These are phyloP conservation scores for Magallana nippona DNA, from an alignment of 2,888 invertebrate species.

Conservation along the genomic window DNA sequence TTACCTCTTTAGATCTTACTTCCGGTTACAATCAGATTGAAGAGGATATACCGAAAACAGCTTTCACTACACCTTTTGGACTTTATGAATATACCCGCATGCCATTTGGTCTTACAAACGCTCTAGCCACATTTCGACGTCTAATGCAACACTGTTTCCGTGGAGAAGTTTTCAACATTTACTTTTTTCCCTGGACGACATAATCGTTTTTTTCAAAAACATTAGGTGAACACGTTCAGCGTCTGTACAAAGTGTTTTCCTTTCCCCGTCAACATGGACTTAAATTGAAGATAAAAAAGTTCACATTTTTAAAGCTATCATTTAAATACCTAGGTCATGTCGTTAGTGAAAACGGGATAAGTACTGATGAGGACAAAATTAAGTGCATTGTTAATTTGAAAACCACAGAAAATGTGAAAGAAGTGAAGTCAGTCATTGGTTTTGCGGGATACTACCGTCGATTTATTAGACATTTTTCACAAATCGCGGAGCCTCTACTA, in stretches of 20 bases:
- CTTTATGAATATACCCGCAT: constrained; percentile 48
- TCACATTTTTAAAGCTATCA: background rate
- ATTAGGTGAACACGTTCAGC: constrained; percentile 36
- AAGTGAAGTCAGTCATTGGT: constrained; percentile 42
- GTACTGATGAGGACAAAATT: constrained; percentile 41
- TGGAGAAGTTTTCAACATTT: constrained; percentile 4
- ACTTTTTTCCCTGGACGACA: constrained; percentile 36
- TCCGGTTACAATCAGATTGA: constrained; percentile 44
- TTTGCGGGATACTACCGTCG: constrained; percentile 15
- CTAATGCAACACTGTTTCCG: constrained; percentile 49
- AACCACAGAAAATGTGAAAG: constrained; percentile 27
- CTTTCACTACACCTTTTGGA: constrained; percentile 47
- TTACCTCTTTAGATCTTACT: constrained; percentile 30
- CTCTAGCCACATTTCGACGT: constrained; percentile 45
- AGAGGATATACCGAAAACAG: constrained; percentile 41
- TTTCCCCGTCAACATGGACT: constrained; percentile 23
- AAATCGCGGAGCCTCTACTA: too few species aligned
- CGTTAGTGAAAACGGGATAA: constrained; percentile 27
- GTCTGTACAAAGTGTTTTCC: constrained; percentile 39
- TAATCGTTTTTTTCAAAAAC: constrained; percentile 27
- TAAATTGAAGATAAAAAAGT: constrained; percentile 40
- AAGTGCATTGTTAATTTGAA: constrained; percentile 18
- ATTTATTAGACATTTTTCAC: too few species aligned
- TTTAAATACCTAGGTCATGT: constrained; percentile 45
- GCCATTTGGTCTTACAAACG: constrained; percentile 48